A percentile compares a stretch with the other conserved stretches of the same genome.
phyloP scores from a whole-genome alignment of 2,113 vertebrate genomes.

The Myrmophylax atrothorax region DNA sequence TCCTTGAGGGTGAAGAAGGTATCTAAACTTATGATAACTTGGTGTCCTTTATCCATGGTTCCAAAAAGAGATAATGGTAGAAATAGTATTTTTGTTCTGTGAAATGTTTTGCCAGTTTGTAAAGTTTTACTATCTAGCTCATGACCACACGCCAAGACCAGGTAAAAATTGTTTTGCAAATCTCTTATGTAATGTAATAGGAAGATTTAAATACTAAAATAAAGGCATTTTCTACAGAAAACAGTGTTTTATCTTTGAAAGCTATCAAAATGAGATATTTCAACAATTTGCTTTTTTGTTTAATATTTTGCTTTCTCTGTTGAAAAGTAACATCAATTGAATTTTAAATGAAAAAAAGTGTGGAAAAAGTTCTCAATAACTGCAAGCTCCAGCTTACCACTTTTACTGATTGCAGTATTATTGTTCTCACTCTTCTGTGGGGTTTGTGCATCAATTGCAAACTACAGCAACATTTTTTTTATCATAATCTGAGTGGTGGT shows the following conservation, averaged over 20 bases:
- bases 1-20: background rate
- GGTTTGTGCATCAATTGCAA: background rate
- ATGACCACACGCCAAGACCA: background rate
- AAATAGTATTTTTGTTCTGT: background rate
- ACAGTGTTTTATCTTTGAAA: background rate
- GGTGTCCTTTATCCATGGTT: background rate
- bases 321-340: background rate
- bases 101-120: background rate
- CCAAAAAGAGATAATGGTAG: background rate
- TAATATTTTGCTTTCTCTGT: background rate
- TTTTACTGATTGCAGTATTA: background rate
- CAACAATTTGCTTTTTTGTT: background rate
- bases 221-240: background rate
- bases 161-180: background rate
- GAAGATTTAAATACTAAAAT: background rate
- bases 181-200: background rate
- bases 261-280: background rate
- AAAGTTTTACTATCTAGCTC: background rate
- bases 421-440: background rate
- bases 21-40: background rate
- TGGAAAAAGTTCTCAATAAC: background rate
- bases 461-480: background rate
- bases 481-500: background rate
- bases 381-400: background rate
- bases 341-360: background rate